These are phyloP conservation scores for Mechanitis mazaeus DNA, from an alignment of 2,888 invertebrate species.

Conservation along the genomic window DNA sequence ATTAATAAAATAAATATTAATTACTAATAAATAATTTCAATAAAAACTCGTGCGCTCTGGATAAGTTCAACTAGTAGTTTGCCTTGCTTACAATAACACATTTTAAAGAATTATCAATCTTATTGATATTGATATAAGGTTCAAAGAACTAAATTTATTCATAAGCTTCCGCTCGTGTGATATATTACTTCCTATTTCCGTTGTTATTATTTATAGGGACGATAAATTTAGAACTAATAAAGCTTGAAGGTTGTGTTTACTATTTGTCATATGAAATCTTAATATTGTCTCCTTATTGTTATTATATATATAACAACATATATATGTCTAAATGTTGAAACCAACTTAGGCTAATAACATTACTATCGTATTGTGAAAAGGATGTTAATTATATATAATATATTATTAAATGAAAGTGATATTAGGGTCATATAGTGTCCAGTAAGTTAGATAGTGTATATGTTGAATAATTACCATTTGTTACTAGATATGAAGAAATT, in stretches of 20 bases:
- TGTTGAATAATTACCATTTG: too few relatives aligned
- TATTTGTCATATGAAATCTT: too few relatives aligned
- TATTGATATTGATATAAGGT: background rate
- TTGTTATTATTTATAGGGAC: slow-evolving; percentile 15
- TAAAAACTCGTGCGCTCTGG: slow-evolving; percentile 11
- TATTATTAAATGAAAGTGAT: too few relatives aligned
- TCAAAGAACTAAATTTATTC: background rate
- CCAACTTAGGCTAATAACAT: too few relatives aligned
- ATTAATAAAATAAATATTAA: too few relatives aligned
- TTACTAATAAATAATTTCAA: slow-evolving; percentile 6
- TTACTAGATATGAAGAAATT: too few relatives aligned
- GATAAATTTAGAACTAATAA: slow-evolving; percentile 15
- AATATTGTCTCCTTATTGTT: background rate
- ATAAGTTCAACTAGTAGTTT: slow-evolving; percentile 23
- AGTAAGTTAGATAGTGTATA: too few relatives aligned
- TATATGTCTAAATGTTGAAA: too few relatives aligned
- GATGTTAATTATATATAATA: too few relatives aligned
- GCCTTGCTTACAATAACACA: slow-evolving; percentile 14
- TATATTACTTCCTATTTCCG: slow-evolving; percentile 31
- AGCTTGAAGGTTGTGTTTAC: background rate
- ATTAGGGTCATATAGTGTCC: too few relatives aligned
- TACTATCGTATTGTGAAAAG: too few relatives aligned
- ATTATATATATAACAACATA: background rate
- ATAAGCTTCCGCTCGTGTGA: slow-evolving; percentile 22
- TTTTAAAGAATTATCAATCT: background rate